Evolutionary conservation across 2,797 vertebrate species (phyloP), one percentile per base, ranked within the genome.

Genomic region (Hoplostethus atlanticus): DNA sequence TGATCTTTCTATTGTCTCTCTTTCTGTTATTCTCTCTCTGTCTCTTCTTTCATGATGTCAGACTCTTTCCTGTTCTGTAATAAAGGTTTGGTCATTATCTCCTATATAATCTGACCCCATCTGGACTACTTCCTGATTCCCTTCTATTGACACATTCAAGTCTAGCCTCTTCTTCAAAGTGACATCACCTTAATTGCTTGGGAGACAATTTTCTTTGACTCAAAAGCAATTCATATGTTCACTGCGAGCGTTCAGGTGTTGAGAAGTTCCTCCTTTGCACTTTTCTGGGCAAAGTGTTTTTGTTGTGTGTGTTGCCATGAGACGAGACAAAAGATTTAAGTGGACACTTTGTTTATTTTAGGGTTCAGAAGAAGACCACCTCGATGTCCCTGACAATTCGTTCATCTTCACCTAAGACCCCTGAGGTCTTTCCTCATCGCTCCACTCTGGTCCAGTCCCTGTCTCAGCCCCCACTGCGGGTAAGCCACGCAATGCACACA

Each of bases 361-460:
- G 98, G 85, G 93, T 93, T 61, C 97, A 98, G 81, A 99, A 97
- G 94, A 99, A 99, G 94, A 97, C 93, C 1, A 96, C 96, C 17
- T 98, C 98, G 0, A 95, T 99, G 91, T 99, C 97, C 53, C 89
- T 99, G 86, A 99, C 97, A 7, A 99, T 99, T 85, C 97, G 96
- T 61, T 95, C 97, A 0, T 94, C 96, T 30, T 95, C 97, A 15
- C 97, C 97, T 34, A 97, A 97, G 90, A 94, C 94, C 72, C 86
- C 95, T 2, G 95, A 97, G 59, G 95, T 93, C 53, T 85, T 80
- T 11, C 87, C 94, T 59, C 93, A 80, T 40, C 93, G 93, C 67
- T 96, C 96, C 53, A 94, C 96, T 38, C 93, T 99, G 86, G 97
- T 98, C 76, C 98, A 99, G 60, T 93, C 96, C 8, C 85, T 99